A percentile compares a stretch with the other conserved stretches of the same genome.
These are phyloP conservation scores for Myxocyprinus asiaticus DNA, from an alignment of 2,113 vertebrate genomes.

Conservation along the genomic window DNA sequence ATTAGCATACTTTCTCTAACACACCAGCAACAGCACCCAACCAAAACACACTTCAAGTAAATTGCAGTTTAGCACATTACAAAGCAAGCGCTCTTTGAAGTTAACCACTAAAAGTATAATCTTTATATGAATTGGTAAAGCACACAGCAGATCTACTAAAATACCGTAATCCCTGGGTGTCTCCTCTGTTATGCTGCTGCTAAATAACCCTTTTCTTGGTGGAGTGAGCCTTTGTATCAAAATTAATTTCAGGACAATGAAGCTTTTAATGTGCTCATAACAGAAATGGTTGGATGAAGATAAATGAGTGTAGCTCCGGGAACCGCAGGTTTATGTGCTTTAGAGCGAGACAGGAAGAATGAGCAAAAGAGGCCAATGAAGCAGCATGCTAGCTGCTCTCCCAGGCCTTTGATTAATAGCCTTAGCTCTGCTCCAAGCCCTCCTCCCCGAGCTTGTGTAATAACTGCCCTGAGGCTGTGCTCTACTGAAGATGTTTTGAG, in stretches of 20 bases:
- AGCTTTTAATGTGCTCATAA: conserved; percentile 49
- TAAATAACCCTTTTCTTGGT: conserved; percentile 40
- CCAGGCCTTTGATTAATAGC: conserved; percentile 49
- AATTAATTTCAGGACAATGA: conserved; percentile 56
- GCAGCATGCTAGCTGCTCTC: conserved; percentile 32
- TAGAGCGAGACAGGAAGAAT: conserved; percentile 4
- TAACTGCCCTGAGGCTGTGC: conserved; percentile 24
- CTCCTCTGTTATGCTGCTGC: conserved; percentile 24
- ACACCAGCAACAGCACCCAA: too few species aligned
- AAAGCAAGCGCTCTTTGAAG: conserved; percentile 32
- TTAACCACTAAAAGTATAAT: conserved; percentile 16
- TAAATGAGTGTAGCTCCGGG: conserved; percentile 41
- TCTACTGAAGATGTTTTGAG: conserved; percentile 15
- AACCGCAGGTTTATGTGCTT: conserved; percentile 36
- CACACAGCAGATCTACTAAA: conserved; percentile 45
- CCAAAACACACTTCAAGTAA: neutral
- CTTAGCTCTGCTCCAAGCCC: conserved; percentile 23
- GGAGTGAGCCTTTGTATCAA: conserved; percentile 44
- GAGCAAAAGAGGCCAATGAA: neutral
- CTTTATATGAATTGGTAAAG: conserved; percentile 46
- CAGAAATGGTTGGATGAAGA: conserved; percentile 50
- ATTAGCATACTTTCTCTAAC: too few species aligned
- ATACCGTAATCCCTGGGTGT: conserved; percentile 47
- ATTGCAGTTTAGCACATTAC: conserved; percentile 30
- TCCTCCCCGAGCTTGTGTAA: conserved; percentile 33